phyloP scores from a whole-genome alignment of 2,113 vertebrate genomes.

The Pseudonaja textilis region DNA sequence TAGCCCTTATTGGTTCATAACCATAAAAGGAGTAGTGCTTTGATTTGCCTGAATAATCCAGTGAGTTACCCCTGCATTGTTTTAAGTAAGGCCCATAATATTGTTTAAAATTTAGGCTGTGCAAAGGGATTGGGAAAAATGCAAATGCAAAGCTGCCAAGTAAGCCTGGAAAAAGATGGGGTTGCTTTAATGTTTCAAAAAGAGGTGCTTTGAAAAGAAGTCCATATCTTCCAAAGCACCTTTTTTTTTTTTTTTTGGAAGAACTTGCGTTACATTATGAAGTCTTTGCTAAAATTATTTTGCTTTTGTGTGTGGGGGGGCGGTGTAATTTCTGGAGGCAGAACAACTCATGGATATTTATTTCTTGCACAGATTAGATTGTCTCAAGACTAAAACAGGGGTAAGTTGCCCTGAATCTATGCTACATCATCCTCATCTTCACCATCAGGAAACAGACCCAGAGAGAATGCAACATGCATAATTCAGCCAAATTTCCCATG shows the following conservation, averaged over 20 bases:
- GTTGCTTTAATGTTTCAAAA: neutral
- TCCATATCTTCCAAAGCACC: neutral
- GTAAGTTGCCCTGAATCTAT: conserved; percentile 15
- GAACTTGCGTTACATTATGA: neutral
- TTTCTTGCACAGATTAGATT: conserved; percentile 44
- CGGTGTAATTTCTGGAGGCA: neutral
- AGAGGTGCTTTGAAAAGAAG: neutral
- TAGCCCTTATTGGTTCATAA: conserved; percentile 13
- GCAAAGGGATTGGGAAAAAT: neutral
- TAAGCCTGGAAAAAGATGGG: neutral
- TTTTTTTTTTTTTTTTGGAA: neutral
- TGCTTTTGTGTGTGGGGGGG: neutral
- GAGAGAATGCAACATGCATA: conserved; percentile 18
- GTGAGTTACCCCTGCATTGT: conserved; percentile 13
- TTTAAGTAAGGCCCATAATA: conserved; percentile 36
- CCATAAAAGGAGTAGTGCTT: conserved; percentile 14
- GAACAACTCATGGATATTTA: neutral
- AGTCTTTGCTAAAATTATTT: neutral
- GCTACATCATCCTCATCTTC: neutral
- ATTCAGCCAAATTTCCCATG: conserved; percentile 24
- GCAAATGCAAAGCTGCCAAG: neutral
- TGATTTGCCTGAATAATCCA: conserved; percentile 1
- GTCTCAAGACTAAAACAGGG: conserved; percentile 2
- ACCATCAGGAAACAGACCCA: neutral
- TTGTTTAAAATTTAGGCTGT: neutral